Evolutionary conservation across 1,140 invertebrate species (phyloP).

Genomic region (Trachelipus rathkii): DNA sequence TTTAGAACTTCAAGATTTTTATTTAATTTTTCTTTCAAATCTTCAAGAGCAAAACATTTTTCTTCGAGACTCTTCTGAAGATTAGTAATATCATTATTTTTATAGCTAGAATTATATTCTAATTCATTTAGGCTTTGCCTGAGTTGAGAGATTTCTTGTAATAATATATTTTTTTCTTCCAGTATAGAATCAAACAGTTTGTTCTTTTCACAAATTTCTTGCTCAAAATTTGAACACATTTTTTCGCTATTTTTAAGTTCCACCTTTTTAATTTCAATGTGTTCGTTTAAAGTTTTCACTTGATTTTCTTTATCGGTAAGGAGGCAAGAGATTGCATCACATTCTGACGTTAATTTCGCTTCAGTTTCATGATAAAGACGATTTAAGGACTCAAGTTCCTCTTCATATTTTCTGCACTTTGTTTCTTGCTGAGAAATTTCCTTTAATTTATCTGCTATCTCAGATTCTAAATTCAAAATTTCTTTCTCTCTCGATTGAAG

Average conservation of each 20-base stretch:
- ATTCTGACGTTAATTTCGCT: constrained; percentile 43
- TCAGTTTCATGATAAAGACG: constrained; percentile 46
- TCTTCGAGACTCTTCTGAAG: neutral
- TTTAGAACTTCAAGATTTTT: neutral
- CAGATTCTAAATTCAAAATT: constrained; percentile 28
- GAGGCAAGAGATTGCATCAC: constrained; percentile 45
- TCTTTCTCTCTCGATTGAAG: constrained; percentile 18
- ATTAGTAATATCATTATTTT: neutral
- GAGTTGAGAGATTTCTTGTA: neutral
- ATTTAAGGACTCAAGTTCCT: constrained; percentile 31
- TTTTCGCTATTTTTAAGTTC: constrained; percentile 38
- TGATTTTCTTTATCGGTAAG: constrained; percentile 46
- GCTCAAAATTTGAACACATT: constrained; percentile 37
- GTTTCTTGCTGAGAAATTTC: constrained; percentile 31
- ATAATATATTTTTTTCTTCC: constrained; percentile 8
- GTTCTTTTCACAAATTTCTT: constrained; percentile 40
- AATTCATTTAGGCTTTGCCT: neutral
- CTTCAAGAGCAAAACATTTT: neutral
- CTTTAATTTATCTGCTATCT: constrained; percentile 33
- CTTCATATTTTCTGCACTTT: constrained; percentile 34
- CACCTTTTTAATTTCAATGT: constrained; percentile 26
- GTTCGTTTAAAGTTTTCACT: constrained; percentile 6
- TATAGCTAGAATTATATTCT: neutral
- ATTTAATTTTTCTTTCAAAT: neutral
- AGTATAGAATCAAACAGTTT: constrained; percentile 21